Conservation (phyloP, 2,888 invertebrate species). For the Tethea ocularis region DNA sequence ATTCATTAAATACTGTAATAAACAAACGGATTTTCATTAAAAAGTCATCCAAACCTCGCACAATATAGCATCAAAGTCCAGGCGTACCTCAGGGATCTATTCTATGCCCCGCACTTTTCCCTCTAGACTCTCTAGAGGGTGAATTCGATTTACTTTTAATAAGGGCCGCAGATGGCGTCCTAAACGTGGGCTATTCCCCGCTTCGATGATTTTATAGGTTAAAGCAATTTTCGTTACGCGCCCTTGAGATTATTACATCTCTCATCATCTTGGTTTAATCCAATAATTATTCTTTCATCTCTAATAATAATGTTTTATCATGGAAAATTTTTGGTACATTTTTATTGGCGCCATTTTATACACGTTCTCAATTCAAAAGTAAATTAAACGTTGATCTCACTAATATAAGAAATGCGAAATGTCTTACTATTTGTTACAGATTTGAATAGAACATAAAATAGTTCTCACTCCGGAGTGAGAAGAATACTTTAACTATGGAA, state of each 20-base stretch:
- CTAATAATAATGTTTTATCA: background rate
- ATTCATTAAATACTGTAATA: background rate
- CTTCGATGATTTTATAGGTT: constrained; percentile 14
- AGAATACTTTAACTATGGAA: too few species aligned
- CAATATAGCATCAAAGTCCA: background rate
- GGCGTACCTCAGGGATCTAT: constrained; percentile 9
- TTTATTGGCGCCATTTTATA: background rate
- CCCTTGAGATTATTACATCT: constrained; percentile 16
- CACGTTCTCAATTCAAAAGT: background rate
- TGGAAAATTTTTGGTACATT: too few species aligned
- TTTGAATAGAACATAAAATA: too few species aligned
- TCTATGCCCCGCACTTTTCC: constrained; percentile 12
- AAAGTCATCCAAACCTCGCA: background rate
- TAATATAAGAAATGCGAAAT: too few species aligned
- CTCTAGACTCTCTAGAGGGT: constrained; percentile 33
- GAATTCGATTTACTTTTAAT: constrained; percentile 47
- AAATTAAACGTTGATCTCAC: background rate
- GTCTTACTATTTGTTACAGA: too few species aligned
- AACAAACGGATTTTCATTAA: background rate
- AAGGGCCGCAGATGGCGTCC: constrained; percentile 44
- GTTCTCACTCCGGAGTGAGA: too few species aligned
- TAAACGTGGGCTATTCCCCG: constrained; percentile 17
- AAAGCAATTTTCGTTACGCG: constrained; percentile 16
- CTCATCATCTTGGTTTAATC: background rate
- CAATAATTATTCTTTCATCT: background rate